phyloP scores from a whole-genome alignment of 2,888 invertebrate genomes.

The Pheosia tremula region DNA sequence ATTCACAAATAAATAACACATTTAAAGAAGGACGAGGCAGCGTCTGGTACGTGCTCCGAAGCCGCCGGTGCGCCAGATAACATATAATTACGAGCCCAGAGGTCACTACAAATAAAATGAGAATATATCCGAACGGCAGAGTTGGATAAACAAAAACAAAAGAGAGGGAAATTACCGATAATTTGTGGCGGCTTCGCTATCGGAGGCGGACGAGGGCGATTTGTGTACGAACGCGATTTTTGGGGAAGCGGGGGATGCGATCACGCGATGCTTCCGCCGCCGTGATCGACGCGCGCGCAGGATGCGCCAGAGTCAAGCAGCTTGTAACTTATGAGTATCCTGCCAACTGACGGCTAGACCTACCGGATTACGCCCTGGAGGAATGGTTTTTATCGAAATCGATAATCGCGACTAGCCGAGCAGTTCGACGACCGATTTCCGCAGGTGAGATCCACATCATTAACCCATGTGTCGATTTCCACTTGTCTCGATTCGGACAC shows the following conservation, averaged over 20 bases:
- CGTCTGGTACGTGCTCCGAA: conserved; percentile 65
- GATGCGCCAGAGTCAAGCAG: conserved; percentile 51
- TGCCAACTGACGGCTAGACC: conserved; percentile 49
- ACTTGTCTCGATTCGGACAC: conserved; percentile 63
- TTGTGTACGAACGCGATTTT: conserved; percentile 70
- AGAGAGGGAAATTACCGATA: conserved; percentile 80
- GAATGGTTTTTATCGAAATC: conserved; percentile 58
- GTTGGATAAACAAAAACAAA: conserved; percentile 74
- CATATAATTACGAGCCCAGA: conserved; percentile 78
- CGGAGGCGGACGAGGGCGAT: conserved; percentile 70
- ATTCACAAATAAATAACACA: conserved; percentile 82
- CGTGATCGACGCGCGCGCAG: conserved; percentile 61
- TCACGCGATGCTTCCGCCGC: conserved; percentile 62
- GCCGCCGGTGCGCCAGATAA: conserved; percentile 54
- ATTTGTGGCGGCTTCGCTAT: conserved; percentile 65
- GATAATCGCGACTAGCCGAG: conserved; percentile 52
- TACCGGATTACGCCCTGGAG: conserved; percentile 49
- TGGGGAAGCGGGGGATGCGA: conserved; percentile 60
- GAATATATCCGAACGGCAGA: conserved; percentile 62
- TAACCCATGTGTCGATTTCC: conserved; percentile 60
- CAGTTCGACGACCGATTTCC: conserved; percentile 55
- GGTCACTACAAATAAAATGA: conserved; percentile 80
- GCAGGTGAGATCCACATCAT: conserved; percentile 59
- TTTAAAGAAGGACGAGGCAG: conserved; percentile 72
- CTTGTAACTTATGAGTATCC: conserved; percentile 53